Evolutionary conservation across 2,888 invertebrate species (phyloP), one percentile per base, ranked within the genome.

Genomic region (Priocnemis perturbator): DNA sequence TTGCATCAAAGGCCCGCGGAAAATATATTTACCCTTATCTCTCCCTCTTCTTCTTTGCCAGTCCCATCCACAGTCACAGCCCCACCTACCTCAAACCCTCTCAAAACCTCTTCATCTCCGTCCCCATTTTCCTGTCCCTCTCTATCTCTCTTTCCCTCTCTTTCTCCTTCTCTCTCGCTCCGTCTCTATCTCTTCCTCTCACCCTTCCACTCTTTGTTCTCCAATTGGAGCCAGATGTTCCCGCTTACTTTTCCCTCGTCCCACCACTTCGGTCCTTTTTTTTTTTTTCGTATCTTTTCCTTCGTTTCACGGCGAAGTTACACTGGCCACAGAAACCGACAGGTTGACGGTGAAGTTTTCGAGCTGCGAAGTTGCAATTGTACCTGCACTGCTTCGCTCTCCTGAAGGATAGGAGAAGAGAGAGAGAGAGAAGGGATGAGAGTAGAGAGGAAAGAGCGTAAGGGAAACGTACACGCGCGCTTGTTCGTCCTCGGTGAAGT

Each of bases 11-110:
- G 67, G 53, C 37, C 57, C 45, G 30, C 45, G 45, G 55, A 66
- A 72, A 73, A 73, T 71, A 69, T 72, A 77, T 76, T 78, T 73
- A 61, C 66, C 61, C 68, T 68, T 72, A 66, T 58, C 58, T 63
- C 61, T 67, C 37, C 19, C 55, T 45, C 23, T 37, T 44, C 47
- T 23, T 45, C 48, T 45, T 66, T 56, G 37, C 37, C 37, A 37
- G 11, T 37, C 37, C 37, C 37, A 11, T 37, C 37, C 37, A 11
- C 37, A 11, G 37, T 37, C 37, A 9, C 37, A 37, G 7, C 37
- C 37, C 37, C 37, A 11, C 4, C 37, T 37, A 11, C 26, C 26
- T 2, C 26, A 37, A 37, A 37, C 37, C 37, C 37, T 37, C 37
- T 37, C 37, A 37, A 37, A 37, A 37, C 37, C 37, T 37, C 37